These are phyloP conservation scores for Caenorhabditis parvicauda DNA, from an alignment of 2,888 invertebrate species.

Conservation along the genomic window DNA sequence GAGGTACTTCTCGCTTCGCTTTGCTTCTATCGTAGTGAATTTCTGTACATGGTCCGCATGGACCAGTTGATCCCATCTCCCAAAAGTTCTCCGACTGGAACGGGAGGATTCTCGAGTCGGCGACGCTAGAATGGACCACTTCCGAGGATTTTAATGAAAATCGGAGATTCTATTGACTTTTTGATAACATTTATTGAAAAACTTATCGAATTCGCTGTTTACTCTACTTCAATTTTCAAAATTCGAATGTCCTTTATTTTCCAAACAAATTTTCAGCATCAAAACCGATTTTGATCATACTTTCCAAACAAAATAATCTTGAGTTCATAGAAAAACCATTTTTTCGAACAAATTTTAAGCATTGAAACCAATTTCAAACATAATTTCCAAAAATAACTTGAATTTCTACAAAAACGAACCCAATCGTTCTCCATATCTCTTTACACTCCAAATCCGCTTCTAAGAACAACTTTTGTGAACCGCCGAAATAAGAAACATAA, in stretches of 20 bases:
- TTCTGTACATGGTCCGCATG: constrained; percentile 98
- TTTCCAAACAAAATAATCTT: too few species aligned
- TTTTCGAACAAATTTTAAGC: not conserved
- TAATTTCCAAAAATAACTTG: too few species aligned
- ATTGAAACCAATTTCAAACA: not conserved
- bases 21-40: constrained; percentile 83
- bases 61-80: constrained; percentile 99
- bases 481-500: constrained; percentile 98
- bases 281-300: too few species aligned
- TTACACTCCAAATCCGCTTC: constrained; percentile 88
- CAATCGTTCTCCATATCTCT: constrained; percentile 74
- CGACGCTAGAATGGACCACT: constrained; percentile 67
- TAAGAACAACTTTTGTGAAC: constrained; percentile 77
- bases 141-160: not conserved
- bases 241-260: not conserved
- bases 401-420: too few species aligned
- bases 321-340: not conserved
- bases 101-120: constrained; percentile 71
- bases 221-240: too few species aligned
- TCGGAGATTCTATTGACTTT: too few species aligned
- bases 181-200: too few species aligned
- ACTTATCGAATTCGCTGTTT: too few species aligned
- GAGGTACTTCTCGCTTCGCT: constrained; percentile 74
- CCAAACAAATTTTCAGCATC: not conserved
- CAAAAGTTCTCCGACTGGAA: constrained; percentile 95